A percentile compares a stretch with the other conserved stretches of the same genome.
Evolutionary conservation across 1,140 invertebrate species (phyloP).

Genomic region (Homarus americanus): DNA sequence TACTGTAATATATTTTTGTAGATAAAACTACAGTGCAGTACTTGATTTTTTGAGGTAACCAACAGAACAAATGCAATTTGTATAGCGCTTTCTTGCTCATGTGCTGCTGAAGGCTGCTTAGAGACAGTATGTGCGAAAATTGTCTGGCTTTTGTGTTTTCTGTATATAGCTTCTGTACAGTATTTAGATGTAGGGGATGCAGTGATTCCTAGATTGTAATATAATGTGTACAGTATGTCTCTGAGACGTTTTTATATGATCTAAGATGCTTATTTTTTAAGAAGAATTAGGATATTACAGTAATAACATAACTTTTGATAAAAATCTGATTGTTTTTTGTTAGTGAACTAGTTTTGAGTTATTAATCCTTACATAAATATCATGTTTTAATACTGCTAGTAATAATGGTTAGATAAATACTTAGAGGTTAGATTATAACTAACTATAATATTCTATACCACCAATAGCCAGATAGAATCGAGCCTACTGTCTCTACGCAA

Average conservation of each 20-base stretch:
- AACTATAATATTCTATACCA: slow-evolving; percentile 55
- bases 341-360: not conserved
- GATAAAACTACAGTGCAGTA: not conserved
- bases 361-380: slow-evolving; percentile 3
- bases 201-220: not conserved
- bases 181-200: slow-evolving; percentile 27
- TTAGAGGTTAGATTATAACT: slow-evolving; percentile 7
- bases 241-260: not conserved
- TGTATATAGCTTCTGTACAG: slow-evolving; percentile 35
- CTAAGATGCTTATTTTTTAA: not conserved
- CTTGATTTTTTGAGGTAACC: not conserved
- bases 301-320: not conserved
- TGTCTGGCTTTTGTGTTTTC: slow-evolving; percentile 52
- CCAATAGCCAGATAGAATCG: slow-evolving; percentile 59
- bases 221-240: not conserved
- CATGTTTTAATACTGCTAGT: not conserved
- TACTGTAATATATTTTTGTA: not conserved
- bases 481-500: slow-evolving; percentile 57
- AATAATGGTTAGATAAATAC: not conserved
- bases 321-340: not conserved
- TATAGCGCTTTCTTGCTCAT: slow-evolving; percentile 34
- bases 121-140: slow-evolving; percentile 31
- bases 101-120: slow-evolving; percentile 32
- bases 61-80: not conserved
- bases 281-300: not conserved